Base-by-base conservation (phyloP, 2,113 vertebrate genomes). In the Crotalus helleri region DNA sequence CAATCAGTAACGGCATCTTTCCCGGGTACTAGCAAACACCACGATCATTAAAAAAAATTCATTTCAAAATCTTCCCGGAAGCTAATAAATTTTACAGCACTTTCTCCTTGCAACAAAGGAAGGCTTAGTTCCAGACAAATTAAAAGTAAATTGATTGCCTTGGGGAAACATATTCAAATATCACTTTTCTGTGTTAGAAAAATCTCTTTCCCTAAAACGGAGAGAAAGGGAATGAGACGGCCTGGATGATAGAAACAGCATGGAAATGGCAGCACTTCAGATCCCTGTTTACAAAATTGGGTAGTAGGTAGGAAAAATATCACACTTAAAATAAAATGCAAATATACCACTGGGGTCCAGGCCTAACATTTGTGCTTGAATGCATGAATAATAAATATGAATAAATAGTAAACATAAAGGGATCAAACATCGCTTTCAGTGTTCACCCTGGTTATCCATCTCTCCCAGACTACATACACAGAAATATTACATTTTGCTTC, bases 91-190 rank as follows among this genome's bases (percentile, higher is more conserved):
- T 97, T 98, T 98, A 97, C 93, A 97, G 96, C 97, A 96, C 96
- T 98, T 97, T 97, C 97, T 97, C 96, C 96, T 96, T 96, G 96
- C 96, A 97, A 98, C 97, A 98, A 98, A 98, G 96, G 96, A 98
- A 98, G 98, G 97, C 96, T 97, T 97, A 97, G 96, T 98, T 98
- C 97, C 96, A 98, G 97, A 98, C 96, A 98, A 98, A 98, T 98
- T 98, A 98, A 98, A 98, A 98, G 97, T 97, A 98, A 98, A 98
- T 98, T 97, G 97, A 97, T 97, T 97, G 97, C 98, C 97, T 97
- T 96, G 96, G 97, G 97, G 97, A 97, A 97, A 97, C 97, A 94
- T 96, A 97, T 97, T 97, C 97, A 97, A 98, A 97, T 97, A 98
- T 97, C 96, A 97, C 96, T 98, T 97, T 97, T 98, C 96, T 94